These are phyloP conservation scores for Borostomias antarcticus DNA, from an alignment of 2,797 vertebrate genomes.

Conservation along the genomic window DNA sequence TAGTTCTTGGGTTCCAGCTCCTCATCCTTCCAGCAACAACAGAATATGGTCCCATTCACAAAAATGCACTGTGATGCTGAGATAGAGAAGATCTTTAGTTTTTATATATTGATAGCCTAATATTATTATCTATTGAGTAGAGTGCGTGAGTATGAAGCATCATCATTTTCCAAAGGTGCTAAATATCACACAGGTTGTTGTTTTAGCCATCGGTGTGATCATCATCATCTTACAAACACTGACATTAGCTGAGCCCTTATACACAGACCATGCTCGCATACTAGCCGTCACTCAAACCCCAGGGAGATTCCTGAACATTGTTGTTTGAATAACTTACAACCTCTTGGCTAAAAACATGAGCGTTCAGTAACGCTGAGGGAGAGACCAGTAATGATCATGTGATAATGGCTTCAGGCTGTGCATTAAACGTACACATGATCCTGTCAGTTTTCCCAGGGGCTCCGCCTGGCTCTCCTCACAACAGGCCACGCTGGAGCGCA, in stretches of 20 bases:
- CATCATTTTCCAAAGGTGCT: constrained; percentile 1
- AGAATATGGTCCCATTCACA: too few relatives aligned
- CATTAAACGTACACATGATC: constrained; percentile 55
- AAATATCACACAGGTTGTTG: constrained; percentile 33
- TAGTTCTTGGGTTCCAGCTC: background rate
- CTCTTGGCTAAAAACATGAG: constrained; percentile 57
- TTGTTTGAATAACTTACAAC: constrained; percentile 67
- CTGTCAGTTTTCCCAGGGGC: constrained; percentile 45
- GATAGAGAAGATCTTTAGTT: too few relatives aligned
- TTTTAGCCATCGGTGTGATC: constrained; percentile 20
- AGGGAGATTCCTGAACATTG: constrained; percentile 43
- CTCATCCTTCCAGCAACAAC: background rate
- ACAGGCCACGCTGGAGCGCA: background rate
- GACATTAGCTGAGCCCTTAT: too few relatives aligned
- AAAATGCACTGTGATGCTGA: too few relatives aligned
- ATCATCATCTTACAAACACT: constrained; percentile 33
- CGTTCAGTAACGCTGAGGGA: constrained; percentile 45
- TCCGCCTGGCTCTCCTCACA: constrained; percentile 51
- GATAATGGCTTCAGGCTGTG: constrained; percentile 62
- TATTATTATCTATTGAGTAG: too few relatives aligned
- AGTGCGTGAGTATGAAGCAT: background rate
- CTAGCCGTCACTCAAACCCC: constrained; percentile 48
- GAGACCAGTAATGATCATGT: constrained; percentile 44
- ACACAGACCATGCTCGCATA: constrained; percentile 20
- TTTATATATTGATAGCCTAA: too few relatives aligned